Conservation (phyloP, 2,888 invertebrate species). For the Orthonychiurus folsomi region DNA sequence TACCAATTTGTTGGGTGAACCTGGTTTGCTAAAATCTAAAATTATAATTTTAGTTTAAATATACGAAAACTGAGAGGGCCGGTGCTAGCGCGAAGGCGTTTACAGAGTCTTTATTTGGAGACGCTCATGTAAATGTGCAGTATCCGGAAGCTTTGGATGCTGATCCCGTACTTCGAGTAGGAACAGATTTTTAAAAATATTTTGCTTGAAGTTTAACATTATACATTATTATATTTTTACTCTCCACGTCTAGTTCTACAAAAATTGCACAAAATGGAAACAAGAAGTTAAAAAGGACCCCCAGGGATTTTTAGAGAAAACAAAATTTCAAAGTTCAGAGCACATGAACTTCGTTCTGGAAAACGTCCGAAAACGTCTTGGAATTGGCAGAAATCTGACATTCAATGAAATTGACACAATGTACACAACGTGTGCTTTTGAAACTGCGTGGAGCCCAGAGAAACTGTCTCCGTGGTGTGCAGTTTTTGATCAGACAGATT, state of each 20-base stretch:
- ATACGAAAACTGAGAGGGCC: slow-evolving; percentile 67
- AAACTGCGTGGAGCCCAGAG: slow-evolving; percentile 63
- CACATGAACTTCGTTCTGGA: slow-evolving; percentile 31
- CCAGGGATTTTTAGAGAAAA: slow-evolving; percentile 36
- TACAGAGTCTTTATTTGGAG: slow-evolving; percentile 64
- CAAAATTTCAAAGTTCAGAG: slow-evolving; percentile 31
- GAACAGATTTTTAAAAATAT: no score
- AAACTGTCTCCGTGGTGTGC: slow-evolving; percentile 69
- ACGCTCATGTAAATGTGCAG: slow-evolving; percentile 52
- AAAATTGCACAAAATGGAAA: slow-evolving; percentile 62
- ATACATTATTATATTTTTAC: not conserved
- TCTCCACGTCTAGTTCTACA: slow-evolving; percentile 61
- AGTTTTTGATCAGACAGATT: slow-evolving; percentile 55
- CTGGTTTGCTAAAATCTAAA: not conserved
- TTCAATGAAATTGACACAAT: slow-evolving; percentile 46
- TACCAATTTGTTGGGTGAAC: not conserved
- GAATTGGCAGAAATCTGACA: slow-evolving; percentile 50
- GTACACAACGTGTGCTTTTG: slow-evolving; percentile 67
- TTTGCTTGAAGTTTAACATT: no score
- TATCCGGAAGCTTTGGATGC: slow-evolving; percentile 57
- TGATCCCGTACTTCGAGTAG: slow-evolving; percentile 61
- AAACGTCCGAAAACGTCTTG: slow-evolving; percentile 54
- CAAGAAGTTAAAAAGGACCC: slow-evolving; percentile 53
- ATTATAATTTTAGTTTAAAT: slow-evolving; percentile 56
- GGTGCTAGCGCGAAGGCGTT: slow-evolving; percentile 66